These are phyloP conservation scores for Steinernema khuongi DNA, from an alignment of 1,140 invertebrate genomes.

Conservation along the genomic window DNA sequence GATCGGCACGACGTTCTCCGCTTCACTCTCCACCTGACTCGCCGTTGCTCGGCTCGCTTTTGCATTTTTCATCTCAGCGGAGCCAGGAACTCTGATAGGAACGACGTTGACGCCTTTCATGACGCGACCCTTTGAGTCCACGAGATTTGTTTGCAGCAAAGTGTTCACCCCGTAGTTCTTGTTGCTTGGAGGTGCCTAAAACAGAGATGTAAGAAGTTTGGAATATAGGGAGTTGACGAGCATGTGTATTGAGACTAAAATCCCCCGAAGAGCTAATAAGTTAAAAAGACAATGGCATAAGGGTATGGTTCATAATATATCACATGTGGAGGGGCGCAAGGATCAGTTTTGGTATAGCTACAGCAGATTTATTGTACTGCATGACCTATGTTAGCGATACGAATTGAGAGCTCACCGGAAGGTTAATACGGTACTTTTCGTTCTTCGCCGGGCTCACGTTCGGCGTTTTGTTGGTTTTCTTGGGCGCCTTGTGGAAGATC, in stretches of 20 bases:
- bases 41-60: slow-evolving; percentile 34
- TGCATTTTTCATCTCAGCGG: slow-evolving; percentile 3
- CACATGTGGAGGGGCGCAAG: too few species aligned
- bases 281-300: too few species aligned
- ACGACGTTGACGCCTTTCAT: slow-evolving; percentile 38
- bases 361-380: background rate
- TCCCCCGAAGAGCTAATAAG: too few species aligned
- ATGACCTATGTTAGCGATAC: background rate
- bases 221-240: too few species aligned
- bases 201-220: too few species aligned
- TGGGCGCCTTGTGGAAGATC: slow-evolving; percentile 5
- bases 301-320: too few species aligned
- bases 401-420: slow-evolving; percentile 12
- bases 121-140: slow-evolving; percentile 46
- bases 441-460: background rate
- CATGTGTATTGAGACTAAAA: too few species aligned
- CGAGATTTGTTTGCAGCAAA: slow-evolving; percentile 44
- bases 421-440: background rate
- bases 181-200: slow-evolving; percentile 32
- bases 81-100: background rate
- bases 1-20: slow-evolving; percentile 41
- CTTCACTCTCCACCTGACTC: slow-evolving; percentile 39
- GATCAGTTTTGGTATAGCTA: too few species aligned
- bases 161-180: slow-evolving; percentile 47
- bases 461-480: slow-evolving; percentile 1